Base-by-base conservation (phyloP, 2,797 vertebrate species). In the Acanthurus leucopareius region DNA sequence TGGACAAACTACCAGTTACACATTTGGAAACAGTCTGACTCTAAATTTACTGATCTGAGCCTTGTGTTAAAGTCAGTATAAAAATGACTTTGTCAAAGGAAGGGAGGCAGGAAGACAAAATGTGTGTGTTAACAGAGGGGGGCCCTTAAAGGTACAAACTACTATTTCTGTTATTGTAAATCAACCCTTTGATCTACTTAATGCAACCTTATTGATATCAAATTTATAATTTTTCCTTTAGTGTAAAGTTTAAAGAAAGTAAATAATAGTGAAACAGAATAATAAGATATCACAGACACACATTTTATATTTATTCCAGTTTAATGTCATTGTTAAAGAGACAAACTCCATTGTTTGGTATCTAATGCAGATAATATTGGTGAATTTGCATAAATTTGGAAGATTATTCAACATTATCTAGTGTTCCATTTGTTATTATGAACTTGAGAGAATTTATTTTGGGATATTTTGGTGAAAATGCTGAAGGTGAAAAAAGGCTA, bases 1-100 rank as follows among this genome's bases (percentile, higher is more conserved):
- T 59, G 87, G 49, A 84, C 69, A 85, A 91, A 91, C 75, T 83
- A 91, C 83, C 83, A 86, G 86, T 91, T 91, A 83, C 85, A 90
- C 73, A 87, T 84, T 81, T 88, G 69, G 86, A 91, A 88, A 88
- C 79, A 82, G 85, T 79, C 82, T 83, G 75, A 83, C 67, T 86
- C 83, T 89, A 90, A 90, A 90, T 89, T 77, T 89, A 88, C 49
- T 75, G 78, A 54, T 82, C 66, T 75, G 69, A 81, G 74, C 74
- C 19, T n/a, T 84, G 65, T 75, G 68, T 86, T 77, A 80, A 82
- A 83, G 67, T 77, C 60, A 53, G 77, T 62, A 81, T 85, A 78
- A 89, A 88, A 87, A 81, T 82, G 54, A 72, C 59, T 80, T 77
- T 82, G 80, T 86, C 42, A 66, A 73, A 71, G 56, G 82, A 57